Evolutionary conservation across 2,888 invertebrate species (phyloP).

Genomic region (Leucophora obtusa): DNA sequence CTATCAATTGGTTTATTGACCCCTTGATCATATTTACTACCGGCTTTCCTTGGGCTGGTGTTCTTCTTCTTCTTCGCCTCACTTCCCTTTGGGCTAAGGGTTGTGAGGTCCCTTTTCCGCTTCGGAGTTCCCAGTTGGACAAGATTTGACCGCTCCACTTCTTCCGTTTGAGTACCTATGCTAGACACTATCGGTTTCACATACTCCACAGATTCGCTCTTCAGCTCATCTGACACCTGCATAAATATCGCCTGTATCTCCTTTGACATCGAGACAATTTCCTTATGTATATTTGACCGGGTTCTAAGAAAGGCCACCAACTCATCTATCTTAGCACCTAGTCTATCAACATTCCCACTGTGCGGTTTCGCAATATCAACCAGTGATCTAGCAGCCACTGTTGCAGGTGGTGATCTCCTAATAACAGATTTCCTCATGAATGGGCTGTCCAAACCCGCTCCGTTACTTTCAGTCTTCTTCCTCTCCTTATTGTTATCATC

Average conservation of each 20-base stretch:
- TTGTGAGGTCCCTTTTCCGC: neutral
- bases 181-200: neutral
- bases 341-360: neutral
- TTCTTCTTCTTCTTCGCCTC: constrained; percentile 10
- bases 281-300: neutral
- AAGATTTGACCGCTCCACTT: neutral
- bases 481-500: too few species aligned
- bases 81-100: constrained; percentile 1
- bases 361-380: too few species aligned
- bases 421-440: too few species aligned
- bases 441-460: too few species aligned
- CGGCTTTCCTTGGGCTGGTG: neutral
- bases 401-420: too few species aligned
- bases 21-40: neutral
- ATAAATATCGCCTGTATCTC: constrained; percentile 2
- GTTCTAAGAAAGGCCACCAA: neutral
- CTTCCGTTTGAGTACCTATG: neutral
- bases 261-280: neutral
- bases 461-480: too few species aligned
- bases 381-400: too few species aligned
- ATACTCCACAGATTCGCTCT: too few species aligned
- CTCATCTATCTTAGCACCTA: neutral
- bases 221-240: too few species aligned
- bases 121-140: neutral
- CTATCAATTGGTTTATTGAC: too few species aligned